Evolutionary conservation across 2,888 invertebrate genomes (phyloP).

Genomic region (Tenthredo livida): DNA sequence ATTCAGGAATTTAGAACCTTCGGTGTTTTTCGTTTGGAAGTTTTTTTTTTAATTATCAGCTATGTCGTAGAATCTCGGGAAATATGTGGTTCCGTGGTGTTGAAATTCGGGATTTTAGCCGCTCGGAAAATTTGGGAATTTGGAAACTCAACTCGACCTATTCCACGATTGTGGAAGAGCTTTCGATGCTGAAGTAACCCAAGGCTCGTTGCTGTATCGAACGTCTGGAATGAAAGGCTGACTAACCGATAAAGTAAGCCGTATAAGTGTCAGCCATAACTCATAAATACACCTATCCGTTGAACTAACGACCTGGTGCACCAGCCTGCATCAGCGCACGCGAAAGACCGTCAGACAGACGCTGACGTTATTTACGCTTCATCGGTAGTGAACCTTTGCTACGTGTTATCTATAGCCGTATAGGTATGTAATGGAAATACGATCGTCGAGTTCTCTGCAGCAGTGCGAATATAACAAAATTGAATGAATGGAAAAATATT

Average conservation of each 20-base stretch:
- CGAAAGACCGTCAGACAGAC: slow-evolving; percentile 33
- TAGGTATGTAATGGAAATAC: slow-evolving; percentile 5
- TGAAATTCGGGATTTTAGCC: too few relatives aligned
- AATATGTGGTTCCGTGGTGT: too few relatives aligned
- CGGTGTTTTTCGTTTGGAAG: too few relatives aligned
- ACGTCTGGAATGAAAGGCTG: slow-evolving; percentile 55
- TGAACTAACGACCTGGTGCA: slow-evolving; percentile 47
- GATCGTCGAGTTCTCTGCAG: neutral
- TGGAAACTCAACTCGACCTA: too few relatives aligned
- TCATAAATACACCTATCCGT: slow-evolving; percentile 57
- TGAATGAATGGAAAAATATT: too few relatives aligned
- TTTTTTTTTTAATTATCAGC: too few relatives aligned
- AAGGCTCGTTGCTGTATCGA: slow-evolving; percentile 11
- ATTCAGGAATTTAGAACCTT: too few relatives aligned
- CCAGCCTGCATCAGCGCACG: slow-evolving; percentile 40
- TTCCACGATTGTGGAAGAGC: neutral
- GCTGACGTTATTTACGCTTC: slow-evolving; percentile 38
- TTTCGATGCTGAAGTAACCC: neutral
- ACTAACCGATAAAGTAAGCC: slow-evolving; percentile 69
- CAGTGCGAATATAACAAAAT: neutral
- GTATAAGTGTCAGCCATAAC: slow-evolving; percentile 63
- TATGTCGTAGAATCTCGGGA: too few relatives aligned
- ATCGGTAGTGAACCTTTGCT: neutral
- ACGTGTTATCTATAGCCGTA: slow-evolving; percentile 5
- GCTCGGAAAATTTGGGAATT: too few relatives aligned